Evolutionary conservation across 2,888 invertebrate species (phyloP).

Genomic region (Salticus scenicus): DNA sequence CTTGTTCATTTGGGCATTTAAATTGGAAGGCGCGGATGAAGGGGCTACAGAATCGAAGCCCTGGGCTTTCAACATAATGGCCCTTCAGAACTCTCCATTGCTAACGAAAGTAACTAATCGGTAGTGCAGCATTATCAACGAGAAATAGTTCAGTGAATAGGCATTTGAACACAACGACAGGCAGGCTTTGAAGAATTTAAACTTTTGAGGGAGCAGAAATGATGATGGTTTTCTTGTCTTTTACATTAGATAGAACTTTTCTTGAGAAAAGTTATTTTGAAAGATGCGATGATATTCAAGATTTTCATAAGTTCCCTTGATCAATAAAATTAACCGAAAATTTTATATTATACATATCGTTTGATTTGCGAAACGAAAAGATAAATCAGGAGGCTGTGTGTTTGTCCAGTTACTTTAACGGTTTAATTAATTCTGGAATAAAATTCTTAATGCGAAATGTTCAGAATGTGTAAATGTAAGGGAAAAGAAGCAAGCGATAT

Average conservation of each 20-base stretch:
- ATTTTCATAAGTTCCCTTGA: background rate
- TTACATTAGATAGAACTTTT: background rate
- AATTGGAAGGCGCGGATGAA: slow-evolving; percentile 30
- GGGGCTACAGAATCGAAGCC: slow-evolving; percentile 28
- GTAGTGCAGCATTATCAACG: background rate
- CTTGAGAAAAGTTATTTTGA: background rate
- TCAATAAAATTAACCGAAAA: background rate
- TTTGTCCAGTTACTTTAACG: background rate
- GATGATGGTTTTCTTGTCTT: background rate
- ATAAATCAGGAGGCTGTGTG: background rate
- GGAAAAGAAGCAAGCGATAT: too few relatives aligned
- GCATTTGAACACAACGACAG: background rate
- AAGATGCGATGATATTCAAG: too few relatives aligned
- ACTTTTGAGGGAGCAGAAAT: background rate
- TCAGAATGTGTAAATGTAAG: too few relatives aligned
- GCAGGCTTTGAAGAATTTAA: background rate
- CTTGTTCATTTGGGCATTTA: slow-evolving; percentile 16
- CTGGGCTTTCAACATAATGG: slow-evolving; percentile 26
- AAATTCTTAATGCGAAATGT: too few relatives aligned
- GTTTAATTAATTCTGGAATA: background rate
- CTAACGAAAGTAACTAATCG: slow-evolving; percentile 51
- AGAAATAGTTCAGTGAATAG: background rate
- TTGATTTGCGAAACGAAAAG: background rate
- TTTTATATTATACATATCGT: background rate
- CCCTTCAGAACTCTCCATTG: slow-evolving; percentile 25